phyloP scores from a whole-genome alignment of 2,888 invertebrate species.

The Chelonus formosanus region DNA sequence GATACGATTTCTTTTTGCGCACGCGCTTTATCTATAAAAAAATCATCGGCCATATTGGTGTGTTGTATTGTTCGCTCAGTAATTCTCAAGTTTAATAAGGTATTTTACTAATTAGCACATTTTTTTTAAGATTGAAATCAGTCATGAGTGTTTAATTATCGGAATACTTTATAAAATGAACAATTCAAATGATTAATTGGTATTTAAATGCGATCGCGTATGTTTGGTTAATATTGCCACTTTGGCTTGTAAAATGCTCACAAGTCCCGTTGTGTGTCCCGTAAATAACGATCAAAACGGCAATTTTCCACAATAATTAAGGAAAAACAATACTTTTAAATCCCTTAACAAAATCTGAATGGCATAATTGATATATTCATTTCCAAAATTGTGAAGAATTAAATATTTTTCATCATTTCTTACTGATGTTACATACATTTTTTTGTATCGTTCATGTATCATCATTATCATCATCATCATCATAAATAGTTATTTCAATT shows the following conservation, averaged over 20 bases:
- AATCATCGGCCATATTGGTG: conserved; percentile 66
- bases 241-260: conserved; percentile 56
- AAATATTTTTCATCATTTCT: too few relatives aligned
- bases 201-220: conserved; percentile 42
- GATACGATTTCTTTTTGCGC: conserved; percentile 38
- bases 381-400: too few relatives aligned
- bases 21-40: conserved; percentile 57
- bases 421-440: too few relatives aligned
- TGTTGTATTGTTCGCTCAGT: conserved; percentile 65
- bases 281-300: conserved; percentile 37
- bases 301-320: too few relatives aligned
- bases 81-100: conserved; percentile 63
- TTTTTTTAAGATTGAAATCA: background rate
- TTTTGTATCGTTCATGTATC: too few relatives aligned
- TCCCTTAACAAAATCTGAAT: too few relatives aligned
- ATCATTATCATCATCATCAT: background rate
- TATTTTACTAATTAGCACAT: conserved; percentile 48
- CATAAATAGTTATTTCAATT: too few relatives aligned
- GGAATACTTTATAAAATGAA: too few relatives aligned
- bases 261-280: conserved; percentile 42
- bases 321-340: too few relatives aligned
- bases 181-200: background rate
- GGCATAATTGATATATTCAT: too few relatives aligned
- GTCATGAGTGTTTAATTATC: too few relatives aligned
- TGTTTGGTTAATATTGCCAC: conserved; percentile 65